A percentile compares a stretch with the other conserved stretches of the same genome.
These are phyloP conservation scores for Ariolimax columbianus DNA, from an alignment of 2,888 invertebrate genomes.

Conservation along the genomic window DNA sequence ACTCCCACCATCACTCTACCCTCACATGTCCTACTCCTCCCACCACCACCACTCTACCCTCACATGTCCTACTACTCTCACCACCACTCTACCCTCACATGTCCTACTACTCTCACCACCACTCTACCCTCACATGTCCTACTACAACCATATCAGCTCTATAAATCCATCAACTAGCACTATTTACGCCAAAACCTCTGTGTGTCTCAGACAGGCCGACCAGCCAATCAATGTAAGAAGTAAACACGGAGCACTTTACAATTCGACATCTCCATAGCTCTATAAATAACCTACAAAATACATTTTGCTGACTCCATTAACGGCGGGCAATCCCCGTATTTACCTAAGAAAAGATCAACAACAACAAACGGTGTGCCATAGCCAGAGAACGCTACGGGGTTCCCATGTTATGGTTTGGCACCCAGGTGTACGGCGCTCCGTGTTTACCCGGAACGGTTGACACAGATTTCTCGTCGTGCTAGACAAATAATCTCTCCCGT, in stretches of 20 bases:
- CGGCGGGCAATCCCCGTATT: not conserved
- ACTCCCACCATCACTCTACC: too few species aligned
- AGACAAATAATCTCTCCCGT: conserved; percentile 10
- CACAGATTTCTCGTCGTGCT: conserved; percentile 20
- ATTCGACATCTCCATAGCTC: not conserved
- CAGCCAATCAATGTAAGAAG: not conserved
- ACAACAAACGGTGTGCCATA: conserved; percentile 40
- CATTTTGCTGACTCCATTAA: conserved; percentile 17
- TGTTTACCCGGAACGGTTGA: conserved; percentile 34
- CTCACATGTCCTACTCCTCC: too few species aligned
- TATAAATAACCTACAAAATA: conserved; percentile 9
- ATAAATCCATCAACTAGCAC: too few species aligned
- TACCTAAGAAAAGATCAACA: conserved; percentile 31
- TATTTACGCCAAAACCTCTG: too few species aligned
- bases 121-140: too few species aligned
- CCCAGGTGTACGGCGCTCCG: conserved; percentile 30
- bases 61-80: too few species aligned
- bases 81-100: too few species aligned
- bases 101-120: too few species aligned
- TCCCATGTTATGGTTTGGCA: conserved; percentile 37
- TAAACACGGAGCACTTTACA: not conserved
- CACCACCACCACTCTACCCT: too few species aligned
- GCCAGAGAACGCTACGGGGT: not conserved
- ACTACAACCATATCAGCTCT: too few species aligned
- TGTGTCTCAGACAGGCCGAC: too few species aligned